Percentiles rank a stretch among this genome's conserved stretches.
These are phyloP conservation scores for Steromphala cineraria DNA, from an alignment of 2,888 invertebrate genomes.

Conservation along the genomic window DNA sequence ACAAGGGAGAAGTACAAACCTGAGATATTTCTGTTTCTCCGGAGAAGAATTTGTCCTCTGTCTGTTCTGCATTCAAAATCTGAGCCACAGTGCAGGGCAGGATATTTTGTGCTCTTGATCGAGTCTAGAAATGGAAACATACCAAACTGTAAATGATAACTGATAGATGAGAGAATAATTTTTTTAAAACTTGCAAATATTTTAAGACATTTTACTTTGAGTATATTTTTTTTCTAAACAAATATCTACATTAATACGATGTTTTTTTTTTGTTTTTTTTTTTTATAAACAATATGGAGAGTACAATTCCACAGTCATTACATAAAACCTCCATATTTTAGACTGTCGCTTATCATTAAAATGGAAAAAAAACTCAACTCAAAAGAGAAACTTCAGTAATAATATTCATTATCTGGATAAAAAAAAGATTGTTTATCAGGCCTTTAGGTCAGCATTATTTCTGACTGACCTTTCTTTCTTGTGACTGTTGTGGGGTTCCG, in stretches of 20 bases:
- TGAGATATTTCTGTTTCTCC: slow-evolving; percentile 66
- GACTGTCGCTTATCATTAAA: no score
- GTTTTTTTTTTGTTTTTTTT: no score
- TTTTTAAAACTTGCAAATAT: background rate
- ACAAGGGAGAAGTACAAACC: slow-evolving; percentile 35
- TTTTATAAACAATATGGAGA: background rate
- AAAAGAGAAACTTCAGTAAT: no score
- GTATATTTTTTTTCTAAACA: no score
- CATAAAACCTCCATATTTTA: background rate
- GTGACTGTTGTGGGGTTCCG: slow-evolving; percentile 62
- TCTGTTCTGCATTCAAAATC: slow-evolving; percentile 61
- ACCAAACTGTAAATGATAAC: background rate
- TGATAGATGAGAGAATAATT: background rate
- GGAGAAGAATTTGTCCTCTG: slow-evolving; percentile 66
- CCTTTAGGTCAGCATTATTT: no score
- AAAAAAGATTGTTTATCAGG: no score
- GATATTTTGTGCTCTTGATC: slow-evolving; percentile 58
- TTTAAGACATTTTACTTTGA: no score
- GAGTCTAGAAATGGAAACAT: slow-evolving; percentile 35
- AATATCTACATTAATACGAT: no score
- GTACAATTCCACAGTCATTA: background rate
- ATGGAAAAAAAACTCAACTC: no score
- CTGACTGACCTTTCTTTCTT: slow-evolving; percentile 58
- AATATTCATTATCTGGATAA: no score
- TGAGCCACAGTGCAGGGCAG: slow-evolving; percentile 70